Percentiles rank a stretch among this genome's conserved stretches.
Conservation (phyloP, 35 echinoderm and acorn worm species). For the Hemicentrotus pulcherrimus region DNA sequence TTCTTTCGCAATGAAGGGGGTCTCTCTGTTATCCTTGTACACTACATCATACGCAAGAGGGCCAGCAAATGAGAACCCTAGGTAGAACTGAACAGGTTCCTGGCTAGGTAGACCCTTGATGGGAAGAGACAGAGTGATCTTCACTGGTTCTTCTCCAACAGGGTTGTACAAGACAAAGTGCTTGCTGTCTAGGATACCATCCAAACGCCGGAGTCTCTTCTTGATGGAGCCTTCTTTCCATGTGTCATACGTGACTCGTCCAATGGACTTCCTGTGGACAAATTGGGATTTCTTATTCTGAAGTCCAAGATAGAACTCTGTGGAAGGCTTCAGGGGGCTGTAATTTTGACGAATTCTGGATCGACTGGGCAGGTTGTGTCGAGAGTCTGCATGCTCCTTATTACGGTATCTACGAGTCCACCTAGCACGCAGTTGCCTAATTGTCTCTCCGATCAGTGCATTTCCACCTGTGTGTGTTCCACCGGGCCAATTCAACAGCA, state of each 20-base stretch:
- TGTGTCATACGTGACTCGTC: not conserved
- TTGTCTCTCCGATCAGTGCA: not conserved
- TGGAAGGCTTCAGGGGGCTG: not conserved
- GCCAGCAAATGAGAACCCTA: slow-evolving; percentile 69
- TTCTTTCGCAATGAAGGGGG: slow-evolving; percentile 20
- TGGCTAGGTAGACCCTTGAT: slow-evolving; percentile 43
- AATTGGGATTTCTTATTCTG: not conserved
- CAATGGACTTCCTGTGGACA: slow-evolving; percentile 29
- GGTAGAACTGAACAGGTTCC: slow-evolving; percentile 59
- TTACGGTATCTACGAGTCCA: slow-evolving; percentile 18
- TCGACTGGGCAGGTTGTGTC: not conserved
- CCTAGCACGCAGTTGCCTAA: not conserved
- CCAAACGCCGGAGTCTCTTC: not conserved
- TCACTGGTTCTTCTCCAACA: slow-evolving; percentile 17
- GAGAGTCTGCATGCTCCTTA: not conserved
- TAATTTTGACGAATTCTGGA: not conserved
- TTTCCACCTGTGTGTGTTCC: not conserved
- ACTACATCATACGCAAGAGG: slow-evolving; percentile 69
- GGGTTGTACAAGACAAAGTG: not conserved
- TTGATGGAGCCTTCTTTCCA: slow-evolving; percentile 33
- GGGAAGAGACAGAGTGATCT: slow-evolving; percentile 48
- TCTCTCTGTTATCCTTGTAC: slow-evolving; percentile 23
- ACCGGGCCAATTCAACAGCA: slow-evolving; percentile 45
- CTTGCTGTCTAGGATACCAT: slow-evolving; percentile 29
- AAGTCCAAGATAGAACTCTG: slow-evolving; percentile 44